phyloP scores from a whole-genome alignment of 2,888 invertebrate species.

The Rosalia funebris region DNA sequence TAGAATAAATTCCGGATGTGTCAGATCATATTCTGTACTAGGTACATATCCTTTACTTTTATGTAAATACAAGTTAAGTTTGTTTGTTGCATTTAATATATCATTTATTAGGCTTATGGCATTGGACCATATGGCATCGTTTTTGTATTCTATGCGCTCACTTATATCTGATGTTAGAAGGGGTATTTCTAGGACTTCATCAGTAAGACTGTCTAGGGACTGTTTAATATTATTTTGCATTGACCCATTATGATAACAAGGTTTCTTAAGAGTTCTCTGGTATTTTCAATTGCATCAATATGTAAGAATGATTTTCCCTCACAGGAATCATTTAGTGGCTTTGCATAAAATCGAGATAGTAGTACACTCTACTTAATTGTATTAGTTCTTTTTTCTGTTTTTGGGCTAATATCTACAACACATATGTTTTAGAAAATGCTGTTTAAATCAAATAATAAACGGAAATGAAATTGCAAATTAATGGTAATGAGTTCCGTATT shows the following conservation, averaged over 20 bases:
- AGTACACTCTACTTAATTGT: slow-evolving; percentile 68
- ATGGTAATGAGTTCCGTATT: too few relatives aligned
- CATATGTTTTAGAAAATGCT: not conserved
- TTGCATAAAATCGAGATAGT: slow-evolving; percentile 68
- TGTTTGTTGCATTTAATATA: slow-evolving; percentile 39
- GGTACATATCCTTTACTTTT: slow-evolving; percentile 49
- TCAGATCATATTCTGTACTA: slow-evolving; percentile 48
- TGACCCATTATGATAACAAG: slow-evolving; percentile 73
- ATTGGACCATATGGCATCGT: slow-evolving; percentile 53
- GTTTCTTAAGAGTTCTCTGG: slow-evolving; percentile 67
- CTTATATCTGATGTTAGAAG: slow-evolving; percentile 46
- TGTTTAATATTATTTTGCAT: slow-evolving; percentile 73
- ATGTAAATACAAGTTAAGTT: slow-evolving; percentile 45
- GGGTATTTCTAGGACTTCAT: slow-evolving; percentile 51
- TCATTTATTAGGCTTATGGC: slow-evolving; percentile 42
- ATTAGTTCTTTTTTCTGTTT: slow-evolving; percentile 73
- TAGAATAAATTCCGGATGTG: slow-evolving; percentile 50
- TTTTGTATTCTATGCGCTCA: slow-evolving; percentile 53
- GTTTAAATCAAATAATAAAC: not conserved
- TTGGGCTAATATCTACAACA: slow-evolving; percentile 71
- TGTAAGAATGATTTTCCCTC: slow-evolving; percentile 51
- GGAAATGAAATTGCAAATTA: too few relatives aligned
- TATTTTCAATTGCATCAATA: slow-evolving; percentile 56
- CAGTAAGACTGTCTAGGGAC: slow-evolving; percentile 61
- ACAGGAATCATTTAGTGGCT: slow-evolving; percentile 57